Base-by-base conservation (phyloP, 2,113 vertebrate genomes). In the Mixornis gularis region DNA sequence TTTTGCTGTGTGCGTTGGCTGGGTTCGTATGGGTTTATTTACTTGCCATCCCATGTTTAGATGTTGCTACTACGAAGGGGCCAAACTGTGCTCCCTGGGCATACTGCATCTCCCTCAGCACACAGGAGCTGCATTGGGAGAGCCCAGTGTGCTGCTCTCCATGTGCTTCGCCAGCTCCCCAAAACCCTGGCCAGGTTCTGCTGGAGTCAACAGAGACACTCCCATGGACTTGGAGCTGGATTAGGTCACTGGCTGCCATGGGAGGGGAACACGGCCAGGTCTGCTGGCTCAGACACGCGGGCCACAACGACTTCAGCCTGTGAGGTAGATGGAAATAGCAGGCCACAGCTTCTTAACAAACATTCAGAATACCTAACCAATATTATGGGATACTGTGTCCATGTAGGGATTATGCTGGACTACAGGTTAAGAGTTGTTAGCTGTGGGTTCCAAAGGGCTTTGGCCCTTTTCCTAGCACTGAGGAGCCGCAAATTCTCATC, bases 261-360 rank as follows among this genome's bases (percentile, higher is more conserved):
- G 59, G 77, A 86, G 83, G 74, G 81, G 58, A 93, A 26, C 70
- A 59, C 0, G 0, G 84, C 92, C 90, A 92, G 80, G 34, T 41
- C 46, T 1, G 2, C 85, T 94, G 94, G 92, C 95, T 76, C 68
- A 65, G 74, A 77, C 77, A 41, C 0, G 0, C 55, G 51, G 60
- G 66, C 80, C 80, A 56, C 74, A 82, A 69, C 0, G 0, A 68
- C 74, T 91, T 82, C 81, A 94, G 94, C 66, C 34, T 69, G 74
- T 41, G 74, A 94, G 87, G 81, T 46, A 48, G 79, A 92, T 87
- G 36, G 62, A 85, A 95, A 95, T 49, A 89, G 59, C 85, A 96
- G 85, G 53, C 51, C 69, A 53, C 44, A 62, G 22, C 38, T 72
- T 71, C 70, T 34, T 56, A 71, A 48, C 34, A 85, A 80, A 30